Conservation (phyloP, 2,888 invertebrate species). For the Mythimna loreyi region DNA sequence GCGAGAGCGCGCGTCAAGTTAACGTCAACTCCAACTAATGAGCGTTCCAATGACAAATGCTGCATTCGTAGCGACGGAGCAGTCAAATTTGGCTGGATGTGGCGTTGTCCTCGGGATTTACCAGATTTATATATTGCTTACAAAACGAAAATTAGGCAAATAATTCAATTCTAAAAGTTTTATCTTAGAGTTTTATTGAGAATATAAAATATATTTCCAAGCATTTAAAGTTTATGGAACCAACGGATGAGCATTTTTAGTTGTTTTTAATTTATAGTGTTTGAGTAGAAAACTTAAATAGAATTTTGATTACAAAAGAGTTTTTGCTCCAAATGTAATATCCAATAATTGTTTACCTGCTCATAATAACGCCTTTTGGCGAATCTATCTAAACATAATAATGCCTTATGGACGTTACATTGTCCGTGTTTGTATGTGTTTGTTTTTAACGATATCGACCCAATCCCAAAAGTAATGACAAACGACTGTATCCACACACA, state of each 20-base stretch:
- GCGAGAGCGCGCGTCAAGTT: slow-evolving; percentile 85
- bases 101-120: slow-evolving; percentile 61
- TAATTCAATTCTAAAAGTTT: slow-evolving; percentile 2
- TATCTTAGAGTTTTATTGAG: not conserved
- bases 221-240: not conserved
- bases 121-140: slow-evolving; percentile 35
- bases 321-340: slow-evolving; percentile 23
- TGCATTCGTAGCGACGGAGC: slow-evolving; percentile 76
- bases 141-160: slow-evolving; percentile 10
- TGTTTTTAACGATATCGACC: slow-evolving; percentile 68
- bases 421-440: slow-evolving; percentile 54
- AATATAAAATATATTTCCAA: not conserved
- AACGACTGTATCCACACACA: slow-evolving; percentile 73
- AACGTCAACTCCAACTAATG: slow-evolving; percentile 89
- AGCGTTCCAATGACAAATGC: slow-evolving; percentile 87
- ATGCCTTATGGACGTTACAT: slow-evolving; percentile 35
- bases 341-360: slow-evolving; percentile 25
- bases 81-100: slow-evolving; percentile 77
- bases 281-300: not conserved
- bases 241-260: not conserved
- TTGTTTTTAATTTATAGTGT: not conserved
- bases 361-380: slow-evolving; percentile 34
- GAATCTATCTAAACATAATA: slow-evolving; percentile 31
- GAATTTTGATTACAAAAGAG: slow-evolving; percentile 8
- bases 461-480: slow-evolving; percentile 75